Percentiles rank a stretch among this genome's conserved stretches.
Evolutionary conservation across 2,113 vertebrate species (phyloP).

Genomic region (Struthidea cinerea): DNA sequence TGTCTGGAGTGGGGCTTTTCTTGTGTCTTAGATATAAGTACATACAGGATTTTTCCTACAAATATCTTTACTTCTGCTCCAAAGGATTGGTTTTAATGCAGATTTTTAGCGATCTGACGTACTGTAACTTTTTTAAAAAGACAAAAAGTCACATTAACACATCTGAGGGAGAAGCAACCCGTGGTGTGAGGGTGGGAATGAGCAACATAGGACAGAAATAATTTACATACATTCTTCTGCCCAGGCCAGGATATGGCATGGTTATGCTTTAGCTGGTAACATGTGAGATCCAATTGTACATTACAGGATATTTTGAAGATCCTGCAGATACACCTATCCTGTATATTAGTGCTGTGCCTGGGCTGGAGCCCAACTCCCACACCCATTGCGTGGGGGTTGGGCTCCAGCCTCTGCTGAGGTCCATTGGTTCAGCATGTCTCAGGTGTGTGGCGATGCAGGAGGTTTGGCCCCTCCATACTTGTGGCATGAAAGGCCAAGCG

Average conservation of each 20-base stretch:
- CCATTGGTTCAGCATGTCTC: accelerated
- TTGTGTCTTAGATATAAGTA: neutral
- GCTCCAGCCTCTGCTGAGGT: neutral
- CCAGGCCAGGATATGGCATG: accelerated
- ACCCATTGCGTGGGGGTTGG: accelerated
- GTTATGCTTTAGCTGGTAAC: neutral
- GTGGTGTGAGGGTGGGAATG: neutral
- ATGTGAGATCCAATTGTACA: accelerated
- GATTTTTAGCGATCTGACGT: neutral
- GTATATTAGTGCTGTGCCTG: neutral
- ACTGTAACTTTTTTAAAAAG: neutral
- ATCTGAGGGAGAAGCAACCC: neutral
- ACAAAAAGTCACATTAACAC: neutral
- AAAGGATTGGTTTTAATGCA: neutral
- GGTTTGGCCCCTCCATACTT: accelerated
- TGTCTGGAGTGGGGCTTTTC: neutral
- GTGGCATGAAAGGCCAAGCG: neutral
- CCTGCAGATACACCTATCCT: neutral
- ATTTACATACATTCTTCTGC: neutral
- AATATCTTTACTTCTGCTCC: neutral
- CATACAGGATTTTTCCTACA: neutral
- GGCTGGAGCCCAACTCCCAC: neutral
- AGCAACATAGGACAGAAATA: neutral
- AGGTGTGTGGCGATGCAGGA: accelerated
- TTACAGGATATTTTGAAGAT: neutral